Evolutionary conservation across 2,113 vertebrate genomes (phyloP).

Genomic region (Pelusios castaneus): DNA sequence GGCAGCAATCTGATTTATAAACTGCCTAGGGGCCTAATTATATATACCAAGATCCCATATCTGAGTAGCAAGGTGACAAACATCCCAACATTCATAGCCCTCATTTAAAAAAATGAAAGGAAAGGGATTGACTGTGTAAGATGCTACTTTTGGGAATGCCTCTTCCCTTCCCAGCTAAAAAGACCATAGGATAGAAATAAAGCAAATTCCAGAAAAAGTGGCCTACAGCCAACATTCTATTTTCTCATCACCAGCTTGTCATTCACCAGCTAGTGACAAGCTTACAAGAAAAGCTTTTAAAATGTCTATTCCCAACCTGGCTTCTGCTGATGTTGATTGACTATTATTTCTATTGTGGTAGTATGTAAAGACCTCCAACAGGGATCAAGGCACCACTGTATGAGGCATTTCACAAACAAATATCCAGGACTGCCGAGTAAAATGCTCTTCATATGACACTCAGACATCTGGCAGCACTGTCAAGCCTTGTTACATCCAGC

Average conservation of each 20-base stretch:
- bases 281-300: neutral
- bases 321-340: neutral
- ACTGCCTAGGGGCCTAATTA: neutral
- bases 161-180: no score
- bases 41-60: neutral
- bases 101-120: no score
- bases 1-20: neutral
- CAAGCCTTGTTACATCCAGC: neutral
- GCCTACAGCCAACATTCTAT: no score
- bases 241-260: neutral
- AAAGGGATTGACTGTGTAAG: no score
- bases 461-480: neutral
- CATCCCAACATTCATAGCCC: neutral
- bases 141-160: no score
- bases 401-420: no score
- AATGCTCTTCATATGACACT: accelerated
- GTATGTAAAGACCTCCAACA: neutral
- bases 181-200: no score
- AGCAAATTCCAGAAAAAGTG: no score
- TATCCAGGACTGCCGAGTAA: neutral
- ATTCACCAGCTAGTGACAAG: neutral
- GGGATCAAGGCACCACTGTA: neutral
- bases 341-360: neutral
- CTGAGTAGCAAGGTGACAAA: neutral
- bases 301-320: neutral